Evolutionary conservation across 2,888 invertebrate genomes (phyloP), one percentile per base, ranked within the genome.

Genomic region (Melanchra persicariae): DNA sequence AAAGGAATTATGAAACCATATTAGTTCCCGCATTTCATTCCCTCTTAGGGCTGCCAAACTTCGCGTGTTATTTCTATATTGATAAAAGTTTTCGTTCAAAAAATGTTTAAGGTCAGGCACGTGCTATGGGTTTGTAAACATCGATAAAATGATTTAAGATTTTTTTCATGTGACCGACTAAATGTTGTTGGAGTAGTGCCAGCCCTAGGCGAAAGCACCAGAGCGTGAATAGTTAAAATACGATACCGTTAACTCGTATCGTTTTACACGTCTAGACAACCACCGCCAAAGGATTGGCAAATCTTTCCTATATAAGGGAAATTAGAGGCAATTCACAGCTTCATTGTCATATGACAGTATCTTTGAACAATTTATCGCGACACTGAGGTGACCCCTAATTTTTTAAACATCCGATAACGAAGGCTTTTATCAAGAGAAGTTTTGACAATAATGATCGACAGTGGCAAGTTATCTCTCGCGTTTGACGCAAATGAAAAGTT

Each of bases 1-100:
- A 91, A 93, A 89, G 83, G 87, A 89, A 91, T 91, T 91, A 91
- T 79, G 91, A 93, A 93, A 92, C 91, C 92, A 80, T 91, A 91
- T 92, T 88, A 93, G 87, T 90, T 85, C 80, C 77, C 65, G 78
- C 76, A 83, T 87, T 87, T 86, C 82, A 86, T 81, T 81, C 69
- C 69, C 69, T 73, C 73, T 75, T 85, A 90, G 87, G 87, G 87
- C 62, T 89, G 86, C 64, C 68, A 57, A 59, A 47, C 12, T 30
- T 60, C 54, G 15, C n/a, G 8, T 57, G 10, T 43, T 1, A 26
- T 34, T 37, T 45, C 1, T 40, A 5, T 8, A 45, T 47, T 26
- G 3, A 3, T 26, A 2, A 17, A 17, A 26, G 4, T 51, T 52
- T 22, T 62, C 37, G 4, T 52, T 8, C 0, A 12, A 40, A 2